Evolutionary conservation across 2,888 invertebrate species (phyloP), one percentile per base, ranked within the genome.

Genomic region (Anthophora plumipes): DNA sequence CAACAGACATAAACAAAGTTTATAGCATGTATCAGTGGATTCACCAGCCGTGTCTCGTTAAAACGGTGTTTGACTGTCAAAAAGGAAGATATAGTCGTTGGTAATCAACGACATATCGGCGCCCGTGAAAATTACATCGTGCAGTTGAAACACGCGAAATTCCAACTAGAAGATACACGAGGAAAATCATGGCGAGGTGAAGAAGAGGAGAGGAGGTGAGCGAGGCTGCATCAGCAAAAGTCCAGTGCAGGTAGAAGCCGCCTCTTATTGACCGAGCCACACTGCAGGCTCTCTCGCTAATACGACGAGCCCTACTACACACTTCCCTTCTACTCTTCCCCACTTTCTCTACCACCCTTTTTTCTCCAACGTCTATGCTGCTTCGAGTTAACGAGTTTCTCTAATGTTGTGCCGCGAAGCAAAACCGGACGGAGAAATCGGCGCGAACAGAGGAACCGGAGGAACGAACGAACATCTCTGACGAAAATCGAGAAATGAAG

Each of bases 261-360:
- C 39, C 70, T 80, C 68, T 74, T 84, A 84, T 84, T 84, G 84
- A 84, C 84, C 84, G 81, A 76, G 76, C 50, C 71, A 54, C 71
- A 54, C 82, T 72, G 82, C 75, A 76, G n/a, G 64, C 71, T 69
- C 75, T 69, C 75, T 71, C 72, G 71, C 71, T 81, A 55, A 82
- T 82, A 80, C 67, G 67, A 60, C 57, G 20, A 68, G n/a, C 55
- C 14, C 14, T 41, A 39, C 25, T 43, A 17, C 17, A 20, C 22
- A 22, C 55, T 12, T 31, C 31, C 17, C 31, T 11, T 37, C 37
- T 59, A 7, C 66, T 64, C 48, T 43, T 12, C 20, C 50, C 41
- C n/a, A 6, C 60, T 59, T 41, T 64, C 25, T 9, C 43, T 25
- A 1, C 22, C 61, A 11, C 60, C 64, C 39, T 50, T n/a, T 22